A percentile compares a stretch with the other conserved stretches of the same genome.
These are phyloP conservation scores for Motacilla tschutschensis DNA, from an alignment of 2,113 vertebrate genomes.

Conservation along the genomic window DNA sequence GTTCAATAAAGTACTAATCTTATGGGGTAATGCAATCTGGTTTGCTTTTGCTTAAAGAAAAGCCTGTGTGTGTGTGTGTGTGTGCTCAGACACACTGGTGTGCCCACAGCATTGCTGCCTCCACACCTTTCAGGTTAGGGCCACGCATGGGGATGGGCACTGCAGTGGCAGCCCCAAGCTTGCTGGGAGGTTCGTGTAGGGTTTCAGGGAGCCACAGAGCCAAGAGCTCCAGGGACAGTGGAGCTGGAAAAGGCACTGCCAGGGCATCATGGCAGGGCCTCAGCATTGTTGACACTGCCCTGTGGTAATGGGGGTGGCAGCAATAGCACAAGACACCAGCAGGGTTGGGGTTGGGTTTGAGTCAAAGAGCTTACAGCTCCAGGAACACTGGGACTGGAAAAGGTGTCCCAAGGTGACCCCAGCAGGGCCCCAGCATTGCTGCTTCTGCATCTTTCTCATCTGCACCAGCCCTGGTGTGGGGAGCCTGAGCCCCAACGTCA, in stretches of 20 bases:
- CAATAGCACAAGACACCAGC: neutral
- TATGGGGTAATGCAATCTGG: conserved; percentile 46
- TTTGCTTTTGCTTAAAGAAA: conserved; percentile 52
- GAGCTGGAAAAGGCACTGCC: neutral
- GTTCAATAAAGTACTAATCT: conserved; percentile 60
- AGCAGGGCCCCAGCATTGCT: neutral
- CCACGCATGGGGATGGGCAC: neutral
- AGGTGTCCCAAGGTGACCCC: accelerated
- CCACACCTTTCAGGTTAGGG: neutral
- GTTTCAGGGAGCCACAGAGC: neutral
- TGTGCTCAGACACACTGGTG: neutral
- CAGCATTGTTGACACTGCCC: accelerated
- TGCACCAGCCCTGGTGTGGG: accelerated
- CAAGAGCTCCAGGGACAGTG: neutral
- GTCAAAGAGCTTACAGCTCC: neutral
- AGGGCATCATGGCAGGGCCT: neutral
- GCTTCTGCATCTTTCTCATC: neutral
- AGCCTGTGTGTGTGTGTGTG: neutral
- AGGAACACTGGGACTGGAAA: neutral
- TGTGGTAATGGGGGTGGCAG: neutral
- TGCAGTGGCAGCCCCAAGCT: neutral
- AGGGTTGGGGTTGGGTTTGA: neutral
- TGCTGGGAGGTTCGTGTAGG: neutral
- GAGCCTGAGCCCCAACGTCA: accelerated
- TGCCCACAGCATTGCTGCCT: neutral